Percentiles rank a stretch among this genome's conserved stretches.
These are phyloP conservation scores for Griposia aprilina DNA, from an alignment of 2,888 invertebrate species.

Conservation along the genomic window DNA sequence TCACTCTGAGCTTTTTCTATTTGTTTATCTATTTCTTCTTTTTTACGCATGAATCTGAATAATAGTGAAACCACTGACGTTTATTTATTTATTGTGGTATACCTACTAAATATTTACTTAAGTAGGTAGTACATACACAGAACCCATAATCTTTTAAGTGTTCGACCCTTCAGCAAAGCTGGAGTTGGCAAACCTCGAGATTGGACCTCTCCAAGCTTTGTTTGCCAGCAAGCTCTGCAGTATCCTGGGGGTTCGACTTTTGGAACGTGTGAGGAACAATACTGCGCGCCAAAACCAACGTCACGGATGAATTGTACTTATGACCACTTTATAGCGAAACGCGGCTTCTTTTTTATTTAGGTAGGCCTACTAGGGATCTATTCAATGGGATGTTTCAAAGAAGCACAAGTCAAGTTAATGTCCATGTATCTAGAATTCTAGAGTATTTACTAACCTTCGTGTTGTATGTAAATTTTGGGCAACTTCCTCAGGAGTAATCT, in stretches of 20 bases:
- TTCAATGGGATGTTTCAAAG: not conserved
- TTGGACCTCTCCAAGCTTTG: not conserved
- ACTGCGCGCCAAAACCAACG: not conserved
- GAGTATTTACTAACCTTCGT: constrained; percentile 67
- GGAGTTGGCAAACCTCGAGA: not conserved
- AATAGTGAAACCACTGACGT: not conserved
- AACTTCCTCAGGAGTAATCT: constrained; percentile 58
- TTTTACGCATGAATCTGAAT: constrained; percentile 79
- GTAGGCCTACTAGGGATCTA: not conserved
- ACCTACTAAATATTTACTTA: not conserved
- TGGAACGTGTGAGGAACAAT: not conserved
- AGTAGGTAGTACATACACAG: not conserved
- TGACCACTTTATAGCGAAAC: not conserved
- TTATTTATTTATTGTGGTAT: not conserved
- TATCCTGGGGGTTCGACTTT: not conserved
- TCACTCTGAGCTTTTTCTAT: constrained; percentile 67
- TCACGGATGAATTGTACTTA: not conserved
- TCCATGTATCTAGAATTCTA: not conserved
- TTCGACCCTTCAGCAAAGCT: not conserved
- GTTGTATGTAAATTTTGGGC: constrained; percentile 74
- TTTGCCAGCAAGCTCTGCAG: not conserved
- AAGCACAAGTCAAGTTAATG: not conserved
- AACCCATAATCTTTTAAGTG: not conserved
- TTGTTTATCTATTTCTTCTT: constrained; percentile 80
- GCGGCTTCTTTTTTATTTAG: not conserved